phyloP scores from a whole-genome alignment of 1,140 invertebrate species.

The Magallana angulata region DNA sequence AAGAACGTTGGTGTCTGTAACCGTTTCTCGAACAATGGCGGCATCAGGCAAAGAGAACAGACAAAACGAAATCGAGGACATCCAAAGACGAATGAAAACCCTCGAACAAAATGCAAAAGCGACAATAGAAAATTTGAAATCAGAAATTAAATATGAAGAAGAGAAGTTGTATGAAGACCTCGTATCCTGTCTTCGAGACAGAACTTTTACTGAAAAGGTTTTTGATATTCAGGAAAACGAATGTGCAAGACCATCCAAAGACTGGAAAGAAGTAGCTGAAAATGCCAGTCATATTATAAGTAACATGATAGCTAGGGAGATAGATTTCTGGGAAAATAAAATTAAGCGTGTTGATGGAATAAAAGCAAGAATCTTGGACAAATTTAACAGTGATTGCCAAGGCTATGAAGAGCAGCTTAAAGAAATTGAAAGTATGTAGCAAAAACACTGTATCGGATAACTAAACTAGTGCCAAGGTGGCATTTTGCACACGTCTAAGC shows the following conservation, averaged over 20 bases:
- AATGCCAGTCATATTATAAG: slow-evolving; percentile 61
- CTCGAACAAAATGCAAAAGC: slow-evolving; percentile 60
- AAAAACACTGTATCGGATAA: no score
- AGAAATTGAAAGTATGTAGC: slow-evolving; percentile 65
- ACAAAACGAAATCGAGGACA: slow-evolving; percentile 46
- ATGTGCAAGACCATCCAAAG: slow-evolving; percentile 49
- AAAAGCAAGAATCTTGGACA: slow-evolving; percentile 65
- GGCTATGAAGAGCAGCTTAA: slow-evolving; percentile 70
- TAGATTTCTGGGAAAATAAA: slow-evolving; percentile 68
- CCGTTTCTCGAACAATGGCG: slow-evolving; percentile 59
- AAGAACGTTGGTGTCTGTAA: slow-evolving; percentile 61
- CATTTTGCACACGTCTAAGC: no score
- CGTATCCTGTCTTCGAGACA: slow-evolving; percentile 40
- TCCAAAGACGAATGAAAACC: slow-evolving; percentile 55
- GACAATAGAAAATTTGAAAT: slow-evolving; percentile 57
- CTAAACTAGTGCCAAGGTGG: no score
- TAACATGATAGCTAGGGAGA: slow-evolving; percentile 53
- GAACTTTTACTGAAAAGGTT: slow-evolving; percentile 13
- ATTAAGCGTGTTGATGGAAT: slow-evolving; percentile 60
- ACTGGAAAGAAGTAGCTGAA: slow-evolving; percentile 53
- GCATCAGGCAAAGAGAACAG: slow-evolving; percentile 58
- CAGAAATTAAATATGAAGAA: slow-evolving; percentile 53
- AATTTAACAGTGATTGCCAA: slow-evolving; percentile 67
- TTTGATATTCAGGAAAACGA: slow-evolving; percentile 30
- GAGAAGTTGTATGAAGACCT: slow-evolving; percentile 24